phyloP scores from a whole-genome alignment of 2,797 vertebrate genomes.

The Hydrolagus colliei region DNA sequence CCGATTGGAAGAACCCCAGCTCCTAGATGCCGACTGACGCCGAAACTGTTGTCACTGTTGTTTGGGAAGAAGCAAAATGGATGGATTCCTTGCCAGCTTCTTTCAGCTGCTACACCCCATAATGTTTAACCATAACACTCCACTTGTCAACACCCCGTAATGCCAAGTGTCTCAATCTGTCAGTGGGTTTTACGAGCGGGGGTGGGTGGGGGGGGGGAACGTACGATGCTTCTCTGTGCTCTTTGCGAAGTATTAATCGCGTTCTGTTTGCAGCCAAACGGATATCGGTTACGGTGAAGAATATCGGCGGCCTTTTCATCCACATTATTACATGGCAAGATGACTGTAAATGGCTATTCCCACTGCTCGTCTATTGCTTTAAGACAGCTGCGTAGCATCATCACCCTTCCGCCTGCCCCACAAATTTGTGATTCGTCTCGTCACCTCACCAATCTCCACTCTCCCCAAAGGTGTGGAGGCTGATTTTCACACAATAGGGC shows the following conservation, averaged over 20 bases:
- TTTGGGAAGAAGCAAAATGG: constrained; percentile 6
- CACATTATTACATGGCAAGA: background rate
- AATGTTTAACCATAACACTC: background rate
- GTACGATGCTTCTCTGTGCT: background rate
- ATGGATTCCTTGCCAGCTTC: background rate
- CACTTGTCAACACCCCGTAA: background rate
- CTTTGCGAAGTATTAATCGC: background rate
- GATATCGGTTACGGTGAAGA: background rate
- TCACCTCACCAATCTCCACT: no score
- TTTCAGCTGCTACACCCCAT: background rate
- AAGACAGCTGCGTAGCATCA: no score
- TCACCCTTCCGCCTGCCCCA: no score
- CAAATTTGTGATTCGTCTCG: no score
- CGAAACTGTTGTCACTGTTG: background rate
- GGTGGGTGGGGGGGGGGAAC: no score
- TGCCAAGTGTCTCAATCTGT: background rate
- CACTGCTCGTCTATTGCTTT: background rate
- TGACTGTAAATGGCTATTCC: background rate
- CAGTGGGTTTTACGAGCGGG: background rate
- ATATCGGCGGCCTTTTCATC: no score
- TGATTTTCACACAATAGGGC: no score
- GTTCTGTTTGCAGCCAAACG: background rate
- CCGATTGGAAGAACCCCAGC: background rate
- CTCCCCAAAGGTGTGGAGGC: no score
- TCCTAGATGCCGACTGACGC: background rate